Conservation (phyloP, 2,797 vertebrate species). For the Falco columbarius region DNA sequence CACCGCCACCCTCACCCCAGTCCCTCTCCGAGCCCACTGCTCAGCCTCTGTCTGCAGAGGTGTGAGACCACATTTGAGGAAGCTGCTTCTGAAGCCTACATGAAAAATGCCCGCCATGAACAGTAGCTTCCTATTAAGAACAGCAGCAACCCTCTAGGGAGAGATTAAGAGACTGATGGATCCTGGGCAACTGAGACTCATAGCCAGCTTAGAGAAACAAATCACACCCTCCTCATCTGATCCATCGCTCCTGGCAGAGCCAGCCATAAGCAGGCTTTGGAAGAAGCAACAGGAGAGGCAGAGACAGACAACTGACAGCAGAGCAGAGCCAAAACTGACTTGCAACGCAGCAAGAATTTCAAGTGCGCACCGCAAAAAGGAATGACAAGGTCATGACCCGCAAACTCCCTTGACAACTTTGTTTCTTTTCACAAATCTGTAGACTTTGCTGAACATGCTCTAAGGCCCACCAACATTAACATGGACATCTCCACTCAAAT, state of each 20-base stretch:
- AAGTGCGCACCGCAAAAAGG: background rate
- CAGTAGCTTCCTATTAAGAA: background rate
- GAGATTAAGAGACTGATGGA: background rate
- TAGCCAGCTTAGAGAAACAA: background rate
- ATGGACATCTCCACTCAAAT: background rate
- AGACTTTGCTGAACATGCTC: background rate
- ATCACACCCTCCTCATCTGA: background rate
- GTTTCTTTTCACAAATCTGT: background rate
- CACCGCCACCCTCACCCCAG: background rate
- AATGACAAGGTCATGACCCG: background rate
- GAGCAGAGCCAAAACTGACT: background rate
- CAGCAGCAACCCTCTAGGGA: background rate
- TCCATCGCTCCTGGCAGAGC: rapidly evolving
- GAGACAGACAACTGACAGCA: background rate
- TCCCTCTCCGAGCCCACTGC: background rate
- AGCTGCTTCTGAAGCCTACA: background rate
- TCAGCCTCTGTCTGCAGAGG: background rate
- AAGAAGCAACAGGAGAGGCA: background rate
- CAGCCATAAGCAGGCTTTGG: background rate
- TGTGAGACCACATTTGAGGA: background rate
- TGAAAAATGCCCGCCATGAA: background rate
- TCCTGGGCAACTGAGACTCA: background rate
- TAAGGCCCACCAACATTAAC: background rate
- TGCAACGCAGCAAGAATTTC: background rate
- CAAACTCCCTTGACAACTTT: background rate